Base-by-base conservation (phyloP, 1,140 invertebrate genomes). In the Oreohelix idahoensis region DNA sequence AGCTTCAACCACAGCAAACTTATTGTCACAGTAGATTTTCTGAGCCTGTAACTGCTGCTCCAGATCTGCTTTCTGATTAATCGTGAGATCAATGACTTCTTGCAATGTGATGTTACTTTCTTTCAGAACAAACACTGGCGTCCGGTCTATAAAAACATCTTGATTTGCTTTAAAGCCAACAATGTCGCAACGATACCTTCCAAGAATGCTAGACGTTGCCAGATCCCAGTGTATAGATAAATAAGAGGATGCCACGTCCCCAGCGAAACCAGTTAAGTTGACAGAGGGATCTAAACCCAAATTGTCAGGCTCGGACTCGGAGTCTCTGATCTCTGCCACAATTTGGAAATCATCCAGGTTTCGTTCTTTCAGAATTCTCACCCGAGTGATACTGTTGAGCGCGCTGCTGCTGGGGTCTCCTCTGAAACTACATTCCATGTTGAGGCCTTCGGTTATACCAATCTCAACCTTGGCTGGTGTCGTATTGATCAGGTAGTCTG, bases 101-200 rank as follows among this genome's bases (percentile, higher is more conserved):
- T 51, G 23, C 5, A 51, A 0, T 13, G 74, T 76, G 1, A 76
- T 15, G 17, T 76, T 51, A 13, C 42, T 76, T 35, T 76, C 74
- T 23, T 1, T 20, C 20, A 51, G 32, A 35, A 51, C 74, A 49
- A 76, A 32, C 45, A 49, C 74, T 4, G 42, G n/a, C 4, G 74
- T 38, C n/a, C 10, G 15, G 11, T 76, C 74, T 5, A 45, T 76
- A 15, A 32, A n/a, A 8, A 51, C 42, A 23, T 51, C 29, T 11
- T 76, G 39, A 13, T 45, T 35, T 2, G 74, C 32, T 29, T 76
- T 29, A 32, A 76, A 76, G 1, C 74, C 74, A 20, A 35, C 36
- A 45, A 76, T 32, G 26, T 76, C 74, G 53, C 74, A 76, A 35
- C 39, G 39, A 36, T 49, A 76, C 32, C 42, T n/a, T 29, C 45